Evolutionary conservation across 2,113 vertebrate species (phyloP), one percentile per base, ranked within the genome.

Genomic region (Gallinago media): DNA sequence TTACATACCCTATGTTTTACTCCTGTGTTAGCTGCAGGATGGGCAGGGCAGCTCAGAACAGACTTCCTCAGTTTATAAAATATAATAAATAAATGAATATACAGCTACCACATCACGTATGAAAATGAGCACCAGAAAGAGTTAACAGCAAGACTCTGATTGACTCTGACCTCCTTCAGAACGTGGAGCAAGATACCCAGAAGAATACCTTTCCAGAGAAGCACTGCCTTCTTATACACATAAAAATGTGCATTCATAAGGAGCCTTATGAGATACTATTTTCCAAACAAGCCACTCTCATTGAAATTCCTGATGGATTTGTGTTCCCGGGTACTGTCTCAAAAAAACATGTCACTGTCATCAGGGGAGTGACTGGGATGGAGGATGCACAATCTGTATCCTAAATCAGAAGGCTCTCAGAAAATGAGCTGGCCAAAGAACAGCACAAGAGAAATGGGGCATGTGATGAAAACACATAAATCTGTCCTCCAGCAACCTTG

Each of bases 391-490:
- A 84, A 86, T 88, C 85, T 32, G 25, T 88, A 78, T 46, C 85
- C 54, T 94, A 92, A 91, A 96, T 78, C 92, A 94, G 88, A 86
- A 77, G 38, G 68, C 67, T 65, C 52, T 84, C 68, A 81, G 72
- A 58, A 92, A 91, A 86, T 65, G 54, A 95, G 54, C 56, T 89
- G 72, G 73, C 73, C 49, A 54, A 72, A 58, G 32, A 92, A 52
- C 52, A 94, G 82, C 55, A 40, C 26, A 75, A 88, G 66, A 93
- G 82, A 93, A 95, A 93, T 29, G 80, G 73, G 56, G 36, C 72
- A 54, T 61, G 27, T n/a, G 68, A 94, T 84, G 61, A 94, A 78
- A 97, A 81, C 44, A 63, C 56, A 81, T 92, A 81, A 95, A 96
- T 95, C 92, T 70, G 40, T n/a, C 76, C 85, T 71, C 52, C 73